Evolutionary conservation across 2,888 invertebrate genomes (phyloP).

Genomic region (Opisthograptis luteolata): DNA sequence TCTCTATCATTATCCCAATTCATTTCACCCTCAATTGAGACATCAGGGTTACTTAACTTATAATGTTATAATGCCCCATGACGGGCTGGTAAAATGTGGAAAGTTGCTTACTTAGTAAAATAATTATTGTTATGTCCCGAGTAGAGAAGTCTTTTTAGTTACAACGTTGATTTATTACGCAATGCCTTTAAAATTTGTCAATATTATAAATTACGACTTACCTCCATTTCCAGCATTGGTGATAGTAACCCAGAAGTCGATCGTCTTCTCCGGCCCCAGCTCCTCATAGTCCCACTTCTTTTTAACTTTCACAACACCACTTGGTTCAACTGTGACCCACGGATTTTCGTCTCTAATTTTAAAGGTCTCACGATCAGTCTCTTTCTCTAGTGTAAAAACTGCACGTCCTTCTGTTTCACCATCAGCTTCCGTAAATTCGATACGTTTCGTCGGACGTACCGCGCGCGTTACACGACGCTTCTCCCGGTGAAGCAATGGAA

Average conservation of each 20-base stretch:
- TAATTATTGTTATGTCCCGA: background rate
- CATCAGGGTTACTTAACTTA: constrained; percentile 56
- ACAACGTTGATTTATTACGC: constrained; percentile 23
- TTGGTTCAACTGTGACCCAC: constrained; percentile 96
- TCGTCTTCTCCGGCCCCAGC: constrained; percentile 96
- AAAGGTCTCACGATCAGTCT: constrained; percentile 95
- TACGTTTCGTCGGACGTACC: constrained; percentile 96
- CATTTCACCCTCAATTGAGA: constrained; percentile 62
- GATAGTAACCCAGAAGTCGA: constrained; percentile 98
- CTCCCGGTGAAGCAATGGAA: constrained; percentile 87
- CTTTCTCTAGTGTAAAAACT: constrained; percentile 95
- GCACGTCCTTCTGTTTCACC: constrained; percentile 94
- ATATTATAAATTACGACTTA: constrained; percentile 71
- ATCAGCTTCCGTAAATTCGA: constrained; percentile 96
- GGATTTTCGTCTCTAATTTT: constrained; percentile 97
- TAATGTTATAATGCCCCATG: constrained; percentile 30
- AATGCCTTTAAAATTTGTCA: constrained; percentile 13
- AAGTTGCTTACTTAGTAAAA: constrained; percentile 1
- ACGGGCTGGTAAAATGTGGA: constrained; percentile 13
- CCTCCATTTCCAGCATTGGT: constrained; percentile 95
- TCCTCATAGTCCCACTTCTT: constrained; percentile 99
- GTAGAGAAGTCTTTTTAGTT: background rate
- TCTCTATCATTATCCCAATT: constrained; percentile 63
- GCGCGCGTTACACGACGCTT: constrained; percentile 94
- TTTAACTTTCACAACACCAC: constrained; percentile 96